Base-by-base conservation (phyloP, 2,113 vertebrate genomes). In the Phrynocephalus versicolor region DNA sequence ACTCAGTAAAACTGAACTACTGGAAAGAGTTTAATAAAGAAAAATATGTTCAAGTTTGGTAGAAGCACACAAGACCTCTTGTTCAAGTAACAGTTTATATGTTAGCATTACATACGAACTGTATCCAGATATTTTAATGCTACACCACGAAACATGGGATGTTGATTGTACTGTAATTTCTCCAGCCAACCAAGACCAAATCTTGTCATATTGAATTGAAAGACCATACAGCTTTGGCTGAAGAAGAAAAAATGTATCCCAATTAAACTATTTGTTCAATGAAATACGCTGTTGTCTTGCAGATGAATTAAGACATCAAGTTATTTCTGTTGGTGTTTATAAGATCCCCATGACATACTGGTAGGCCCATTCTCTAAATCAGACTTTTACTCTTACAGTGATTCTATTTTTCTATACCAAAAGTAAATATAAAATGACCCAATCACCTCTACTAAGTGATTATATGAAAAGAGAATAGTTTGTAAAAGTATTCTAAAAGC, bases 1-100 rank as follows among this genome's bases (percentile, higher is more conserved):
- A 94, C 37, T 92, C 87, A 94, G 87, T 87, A 94, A 95, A 94
- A 92, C 90, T 91, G 94, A 92, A 91, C 94, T 90, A 91, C 57
- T 0, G 91, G 95, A 89, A 96, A 96, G 96, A 97, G 77, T 95
- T 95, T 95, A 95, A 94, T 90, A 93, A 96, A 93, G 93, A 86
- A 92, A 88, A 90, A 81, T 55, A 92, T 91, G 88, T 89, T 92
- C 90, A 78, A 87, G 86, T 94, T 91, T 83, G 84, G 84, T 90
- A 88, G 85, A 93, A 94, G 88, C 86, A 92, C 93, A 92, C 83
- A 94, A 94, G 93, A 95, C 85, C 91, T 93, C 87, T 93, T 89
- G 80, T 86, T 92, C 83, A 81, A 93, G 87, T 89, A 88, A 90
- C 81, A 92, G 83, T 91, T 82, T 27, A 71, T 89, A 82, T 65